These are phyloP conservation scores for Diuraphis noxia DNA, from an alignment of 1,140 invertebrate genomes.

Conservation along the genomic window DNA sequence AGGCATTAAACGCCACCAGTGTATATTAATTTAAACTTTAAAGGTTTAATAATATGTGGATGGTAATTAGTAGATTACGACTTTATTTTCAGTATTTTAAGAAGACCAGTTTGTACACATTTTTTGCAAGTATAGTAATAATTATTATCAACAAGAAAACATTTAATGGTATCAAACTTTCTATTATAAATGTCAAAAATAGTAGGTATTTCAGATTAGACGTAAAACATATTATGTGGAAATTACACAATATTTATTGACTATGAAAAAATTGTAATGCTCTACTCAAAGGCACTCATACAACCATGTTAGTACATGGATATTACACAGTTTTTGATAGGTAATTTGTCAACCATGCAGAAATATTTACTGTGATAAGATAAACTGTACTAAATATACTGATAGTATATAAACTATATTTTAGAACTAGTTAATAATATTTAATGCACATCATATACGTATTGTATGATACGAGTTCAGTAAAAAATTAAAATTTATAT, in stretches of 20 bases:
- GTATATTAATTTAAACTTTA: not conserved
- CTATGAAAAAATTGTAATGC: too few relatives aligned
- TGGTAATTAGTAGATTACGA: not conserved
- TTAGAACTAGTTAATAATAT: not conserved
- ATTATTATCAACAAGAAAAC: not conserved
- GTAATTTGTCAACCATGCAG: not conserved
- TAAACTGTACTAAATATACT: not conserved
- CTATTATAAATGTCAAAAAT: not conserved
- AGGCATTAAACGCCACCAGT: not conserved
- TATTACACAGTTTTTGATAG: not conserved
- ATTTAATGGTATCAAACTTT: not conserved
- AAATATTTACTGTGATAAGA: not conserved
- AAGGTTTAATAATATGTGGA: not conserved
- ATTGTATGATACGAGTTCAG: not conserved
- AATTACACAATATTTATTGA: not conserved
- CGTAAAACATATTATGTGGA: not conserved
- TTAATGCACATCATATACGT: not conserved
- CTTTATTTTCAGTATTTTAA: not conserved
- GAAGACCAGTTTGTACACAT: not conserved
- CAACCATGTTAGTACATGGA: too few relatives aligned
- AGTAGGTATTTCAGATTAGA: too few relatives aligned
- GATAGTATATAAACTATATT: not conserved
- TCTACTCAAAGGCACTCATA: not conserved
- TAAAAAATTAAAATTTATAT: not conserved
- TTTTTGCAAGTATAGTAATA: not conserved